phyloP scores from a whole-genome alignment of 2,113 vertebrate species.

The Mustelus asterias region DNA sequence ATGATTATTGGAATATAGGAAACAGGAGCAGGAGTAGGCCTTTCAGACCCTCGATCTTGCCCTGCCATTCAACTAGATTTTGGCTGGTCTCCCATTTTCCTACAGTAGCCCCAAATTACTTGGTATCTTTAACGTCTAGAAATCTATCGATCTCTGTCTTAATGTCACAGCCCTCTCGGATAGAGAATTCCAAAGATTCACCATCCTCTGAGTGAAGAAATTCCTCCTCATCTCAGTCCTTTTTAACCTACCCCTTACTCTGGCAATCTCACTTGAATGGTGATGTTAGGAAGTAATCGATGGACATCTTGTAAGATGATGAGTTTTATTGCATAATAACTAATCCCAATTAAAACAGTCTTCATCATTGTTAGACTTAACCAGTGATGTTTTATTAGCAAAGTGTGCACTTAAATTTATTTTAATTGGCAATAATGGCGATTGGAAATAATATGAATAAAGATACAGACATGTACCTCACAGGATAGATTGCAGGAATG shows the following conservation, averaged over 20 bases:
- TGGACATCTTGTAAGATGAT: neutral
- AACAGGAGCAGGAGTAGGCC: neutral
- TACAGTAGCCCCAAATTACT: neutral
- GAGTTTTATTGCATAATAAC: neutral
- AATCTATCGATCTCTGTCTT: neutral
- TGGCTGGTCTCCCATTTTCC: neutral
- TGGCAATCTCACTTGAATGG: neutral
- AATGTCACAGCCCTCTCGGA: neutral
- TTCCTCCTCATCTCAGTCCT: neutral
- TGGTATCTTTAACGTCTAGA: neutral
- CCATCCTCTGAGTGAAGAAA: neutral
- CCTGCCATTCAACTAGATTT: neutral
- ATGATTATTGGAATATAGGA: neutral
- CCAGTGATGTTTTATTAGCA: neutral
- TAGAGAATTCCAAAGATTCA: neutral
- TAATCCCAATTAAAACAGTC: neutral
- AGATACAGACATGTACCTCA: neutral
- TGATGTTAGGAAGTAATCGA: neutral
- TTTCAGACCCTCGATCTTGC: neutral
- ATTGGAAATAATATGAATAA: neutral
- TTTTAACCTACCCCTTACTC: neutral
- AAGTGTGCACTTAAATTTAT: neutral
- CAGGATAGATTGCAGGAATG: neutral
- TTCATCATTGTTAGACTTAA: neutral
- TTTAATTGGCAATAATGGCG: neutral